Evolutionary conservation across 2,888 invertebrate genomes (phyloP).

Genomic region (Chironomus tentans): DNA sequence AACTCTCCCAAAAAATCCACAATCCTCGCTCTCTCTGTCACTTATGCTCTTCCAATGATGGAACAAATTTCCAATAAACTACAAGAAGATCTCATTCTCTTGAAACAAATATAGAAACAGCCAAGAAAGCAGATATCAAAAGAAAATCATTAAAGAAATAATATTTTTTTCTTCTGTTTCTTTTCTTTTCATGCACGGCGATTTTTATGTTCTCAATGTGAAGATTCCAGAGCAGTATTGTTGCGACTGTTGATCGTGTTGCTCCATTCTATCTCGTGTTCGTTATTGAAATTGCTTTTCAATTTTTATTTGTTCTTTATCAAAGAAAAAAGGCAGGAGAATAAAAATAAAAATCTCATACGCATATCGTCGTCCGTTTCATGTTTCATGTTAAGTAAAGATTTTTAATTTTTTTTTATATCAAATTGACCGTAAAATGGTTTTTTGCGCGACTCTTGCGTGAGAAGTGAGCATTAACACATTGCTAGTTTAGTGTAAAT

Average conservation of each 20-base stretch:
- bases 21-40: too few species aligned
- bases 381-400: background rate
- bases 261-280: background rate
- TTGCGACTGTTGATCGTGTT: conserved; percentile 16
- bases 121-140: background rate
- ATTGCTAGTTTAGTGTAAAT: background rate
- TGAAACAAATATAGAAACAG: background rate
- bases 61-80: background rate
- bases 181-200: background rate
- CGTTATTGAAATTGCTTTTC: background rate
- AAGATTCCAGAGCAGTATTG: conserved; percentile 12
- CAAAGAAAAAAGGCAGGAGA: background rate
- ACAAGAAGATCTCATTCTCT: background rate
- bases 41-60: too few species aligned
- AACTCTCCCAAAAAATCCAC: too few species aligned
- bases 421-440: conserved; percentile 4
- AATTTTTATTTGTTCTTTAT: background rate
- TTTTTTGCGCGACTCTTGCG: background rate
- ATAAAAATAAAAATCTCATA: background rate
- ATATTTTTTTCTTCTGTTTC: background rate
- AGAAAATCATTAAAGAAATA: background rate
- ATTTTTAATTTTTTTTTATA: too few species aligned
- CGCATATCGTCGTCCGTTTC: background rate
- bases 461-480: conserved; percentile 1
- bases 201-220: background rate